phyloP scores from a whole-genome alignment of 2,113 vertebrate genomes.

The Mungos mungo region DNA sequence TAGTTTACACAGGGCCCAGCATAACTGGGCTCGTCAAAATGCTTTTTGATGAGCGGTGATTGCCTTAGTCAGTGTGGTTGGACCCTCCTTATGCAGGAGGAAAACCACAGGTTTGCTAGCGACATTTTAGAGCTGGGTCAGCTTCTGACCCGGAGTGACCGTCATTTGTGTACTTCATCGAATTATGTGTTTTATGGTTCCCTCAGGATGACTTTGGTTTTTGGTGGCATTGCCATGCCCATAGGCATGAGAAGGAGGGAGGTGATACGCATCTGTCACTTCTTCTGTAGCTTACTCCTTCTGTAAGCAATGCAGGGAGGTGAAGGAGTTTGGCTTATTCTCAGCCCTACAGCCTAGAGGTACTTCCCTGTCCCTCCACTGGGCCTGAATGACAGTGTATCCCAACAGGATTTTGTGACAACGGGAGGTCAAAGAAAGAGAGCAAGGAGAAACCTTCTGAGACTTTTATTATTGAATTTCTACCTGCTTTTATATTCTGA shows the following conservation, averaged over 20 bases:
- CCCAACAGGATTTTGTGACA: not conserved
- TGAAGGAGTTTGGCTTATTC: not conserved
- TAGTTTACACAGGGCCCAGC: not conserved
- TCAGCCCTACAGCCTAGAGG: not conserved
- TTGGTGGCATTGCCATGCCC: not conserved
- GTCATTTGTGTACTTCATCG: not conserved
- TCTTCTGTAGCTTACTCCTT: not conserved
- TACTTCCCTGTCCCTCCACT: not conserved
- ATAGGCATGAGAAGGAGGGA: not conserved
- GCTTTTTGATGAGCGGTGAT: slow-evolving; percentile 65
- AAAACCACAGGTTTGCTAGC: slow-evolving; percentile 63
- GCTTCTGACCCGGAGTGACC: slow-evolving; percentile 54
- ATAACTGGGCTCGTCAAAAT: slow-evolving; percentile 56
- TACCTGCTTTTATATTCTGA: not conserved
- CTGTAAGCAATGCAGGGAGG: not conserved
- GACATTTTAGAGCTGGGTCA: slow-evolving; percentile 25
- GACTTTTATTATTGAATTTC: not conserved
- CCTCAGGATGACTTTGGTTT: slow-evolving; percentile 35
- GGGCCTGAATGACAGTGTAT: not conserved
- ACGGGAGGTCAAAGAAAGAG: not conserved
- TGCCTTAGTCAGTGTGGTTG: slow-evolving; percentile 56
- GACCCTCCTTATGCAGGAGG: slow-evolving; percentile 45
- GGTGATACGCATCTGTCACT: not conserved
- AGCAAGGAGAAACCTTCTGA: not conserved
- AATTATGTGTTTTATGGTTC: slow-evolving; percentile 32